These are phyloP conservation scores for Eidolon dupreanum DNA, from an alignment of 2,797 vertebrate species.

Conservation along the genomic window DNA sequence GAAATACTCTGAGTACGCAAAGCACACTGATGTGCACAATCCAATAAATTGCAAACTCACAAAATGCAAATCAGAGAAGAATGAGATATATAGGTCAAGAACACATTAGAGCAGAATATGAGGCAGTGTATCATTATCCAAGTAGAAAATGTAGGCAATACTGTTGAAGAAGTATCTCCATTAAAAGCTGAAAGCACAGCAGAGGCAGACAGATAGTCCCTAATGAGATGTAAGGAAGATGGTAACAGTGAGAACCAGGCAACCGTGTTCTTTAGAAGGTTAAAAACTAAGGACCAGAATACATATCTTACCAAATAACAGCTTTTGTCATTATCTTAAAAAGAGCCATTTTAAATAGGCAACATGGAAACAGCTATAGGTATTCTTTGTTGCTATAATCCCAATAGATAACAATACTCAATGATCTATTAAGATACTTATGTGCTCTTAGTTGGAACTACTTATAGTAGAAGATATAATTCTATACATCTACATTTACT, in stretches of 20 bases:
- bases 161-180: background rate
- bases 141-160: background rate
- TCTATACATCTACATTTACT: background rate
- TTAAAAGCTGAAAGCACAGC: background rate
- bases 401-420: background rate
- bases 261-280: background rate
- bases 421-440: background rate
- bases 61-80: background rate
- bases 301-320: constrained; percentile 17
- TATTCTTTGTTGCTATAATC: background rate
- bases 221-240: background rate
- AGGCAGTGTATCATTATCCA: background rate
- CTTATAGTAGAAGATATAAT: background rate
- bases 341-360: background rate
- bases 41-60: background rate
- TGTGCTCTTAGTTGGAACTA: background rate
- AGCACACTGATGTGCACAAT: background rate
- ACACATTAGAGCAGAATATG: background rate
- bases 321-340: background rate
- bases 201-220: background rate
- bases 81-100: background rate
- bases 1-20: background rate
- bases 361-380: background rate
- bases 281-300: background rate
- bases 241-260: background rate